Evolutionary conservation across 92 coral and sea anemone species (phyloP).

Genomic region (Meandrina meandrites): DNA sequence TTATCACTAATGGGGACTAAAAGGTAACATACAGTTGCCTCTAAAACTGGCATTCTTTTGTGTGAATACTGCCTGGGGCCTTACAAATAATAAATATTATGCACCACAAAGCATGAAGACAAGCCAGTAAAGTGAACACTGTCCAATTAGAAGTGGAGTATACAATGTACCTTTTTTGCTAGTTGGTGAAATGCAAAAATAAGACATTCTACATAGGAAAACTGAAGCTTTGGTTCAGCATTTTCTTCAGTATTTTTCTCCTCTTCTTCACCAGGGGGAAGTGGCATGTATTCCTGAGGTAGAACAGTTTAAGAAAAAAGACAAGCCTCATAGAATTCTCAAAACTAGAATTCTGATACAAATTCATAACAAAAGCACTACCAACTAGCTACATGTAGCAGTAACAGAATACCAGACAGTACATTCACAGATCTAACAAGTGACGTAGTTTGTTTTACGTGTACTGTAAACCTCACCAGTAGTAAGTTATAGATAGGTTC

Average conservation of each 20-base stretch:
- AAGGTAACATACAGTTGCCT: no score
- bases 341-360: not conserved
- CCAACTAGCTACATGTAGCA: not conserved
- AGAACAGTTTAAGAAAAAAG: not conserved
- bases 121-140: not conserved
- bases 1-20: no score
- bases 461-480: slow-evolving; percentile 57
- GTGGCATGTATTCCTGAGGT: slow-evolving; percentile 89
- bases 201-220: slow-evolving; percentile 95
- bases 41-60: no score
- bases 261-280: slow-evolving; percentile 87
- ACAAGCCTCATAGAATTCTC: not conserved
- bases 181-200: slow-evolving; percentile 90
- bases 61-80: no score
- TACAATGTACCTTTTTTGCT: slow-evolving; percentile 71
- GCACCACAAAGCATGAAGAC: no score
- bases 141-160: not conserved
- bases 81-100: no score
- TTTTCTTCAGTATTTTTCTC: slow-evolving; percentile 72
- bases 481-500: slow-evolving; percentile 85
- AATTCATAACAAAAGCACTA: not conserved
- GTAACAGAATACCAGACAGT: not conserved
- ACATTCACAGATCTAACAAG: not conserved
- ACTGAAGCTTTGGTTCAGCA: slow-evolving; percentile 88
- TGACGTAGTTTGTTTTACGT: no score